Evolutionary conservation across 1,140 invertebrate genomes (phyloP), one percentile per base, ranked within the genome.

Genomic region (Caenorhabditis brenneri): DNA sequence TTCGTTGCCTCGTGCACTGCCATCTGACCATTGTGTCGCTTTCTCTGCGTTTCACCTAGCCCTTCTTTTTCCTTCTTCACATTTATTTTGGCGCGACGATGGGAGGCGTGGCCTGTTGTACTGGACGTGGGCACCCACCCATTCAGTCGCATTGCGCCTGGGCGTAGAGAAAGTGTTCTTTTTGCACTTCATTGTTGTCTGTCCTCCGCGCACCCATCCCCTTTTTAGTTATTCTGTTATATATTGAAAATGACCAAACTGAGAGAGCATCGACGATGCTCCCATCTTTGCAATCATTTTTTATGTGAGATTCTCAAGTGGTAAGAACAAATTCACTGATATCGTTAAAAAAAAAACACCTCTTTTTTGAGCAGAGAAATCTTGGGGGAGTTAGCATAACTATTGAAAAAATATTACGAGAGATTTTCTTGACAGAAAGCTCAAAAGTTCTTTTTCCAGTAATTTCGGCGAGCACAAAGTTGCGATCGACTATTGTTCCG

Each of bases 91-190:
- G 36, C 65, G 65, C 36, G 36, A 74, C n/a, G 12, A 36, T 39
- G 58, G 58, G 31, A 36, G 33, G 36, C 36, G 65, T 74, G 65
- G 33, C 65, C 15, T 46, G 65, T 74, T 24, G 36, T 74, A 42
- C 36, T 42, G 36, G 65, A 74, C 65, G 65, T 46, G 10, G 10
- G 65, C 0, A n/a, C 16, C 31, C 24, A 33, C 33, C 65, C 65
- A 74, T 15, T 42, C 65, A 46, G n/a, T 74, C 36, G 7, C 46
- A n/a, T 12, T 15, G 65, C 65, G 65, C 36, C 65, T 74, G 65
- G 33, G 65, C 65, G 36, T n/a, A 42, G 29, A 74, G 65, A 51
- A 51, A 65, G 58, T 36, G 58, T 39, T 65, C 36, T 74, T 27
- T 42, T n/a, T 74, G 65, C 33, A 74, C 53, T 55, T 22, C 19